Evolutionary conservation across 2,113 vertebrate genomes (phyloP).

Genomic region (Ciconia maguari): DNA sequence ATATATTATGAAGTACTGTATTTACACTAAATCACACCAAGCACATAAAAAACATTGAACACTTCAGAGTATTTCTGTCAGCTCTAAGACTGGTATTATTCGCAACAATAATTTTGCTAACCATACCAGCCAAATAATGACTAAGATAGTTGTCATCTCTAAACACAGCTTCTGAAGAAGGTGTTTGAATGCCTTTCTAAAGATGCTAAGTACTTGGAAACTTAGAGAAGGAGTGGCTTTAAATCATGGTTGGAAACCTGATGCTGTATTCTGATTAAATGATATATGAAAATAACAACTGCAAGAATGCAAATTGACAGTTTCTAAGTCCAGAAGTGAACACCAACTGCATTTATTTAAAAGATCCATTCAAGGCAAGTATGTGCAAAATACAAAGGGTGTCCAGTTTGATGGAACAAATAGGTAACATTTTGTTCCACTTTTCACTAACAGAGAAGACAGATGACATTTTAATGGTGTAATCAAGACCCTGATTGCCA

Average conservation of each 20-base stretch:
- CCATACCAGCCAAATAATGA: not conserved
- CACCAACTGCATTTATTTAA: not conserved
- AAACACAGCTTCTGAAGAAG: slow-evolving; percentile 19
- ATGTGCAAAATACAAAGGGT: not conserved
- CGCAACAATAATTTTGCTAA: slow-evolving; percentile 28
- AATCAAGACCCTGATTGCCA: not conserved
- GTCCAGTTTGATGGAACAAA: not conserved
- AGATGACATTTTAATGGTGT: not conserved
- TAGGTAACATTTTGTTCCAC: not conserved
- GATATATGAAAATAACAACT: not conserved
- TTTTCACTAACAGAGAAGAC: not conserved
- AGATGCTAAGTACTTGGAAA: not conserved
- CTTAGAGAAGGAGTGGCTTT: not conserved
- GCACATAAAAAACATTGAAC: not conserved
- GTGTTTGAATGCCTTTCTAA: slow-evolving; percentile 26
- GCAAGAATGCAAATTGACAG: not conserved
- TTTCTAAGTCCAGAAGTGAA: not conserved
- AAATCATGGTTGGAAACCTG: slow-evolving; percentile 36
- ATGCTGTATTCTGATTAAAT: not conserved
- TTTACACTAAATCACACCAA: not conserved
- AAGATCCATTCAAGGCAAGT: not conserved
- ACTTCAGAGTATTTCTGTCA: not conserved
- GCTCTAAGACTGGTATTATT: not conserved
- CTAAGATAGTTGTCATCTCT: not conserved
- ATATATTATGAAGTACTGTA: not conserved